Evolutionary conservation across 2,888 invertebrate genomes (phyloP), one percentile per base, ranked within the genome.

Genomic region (Pegoplata infirma): DNA sequence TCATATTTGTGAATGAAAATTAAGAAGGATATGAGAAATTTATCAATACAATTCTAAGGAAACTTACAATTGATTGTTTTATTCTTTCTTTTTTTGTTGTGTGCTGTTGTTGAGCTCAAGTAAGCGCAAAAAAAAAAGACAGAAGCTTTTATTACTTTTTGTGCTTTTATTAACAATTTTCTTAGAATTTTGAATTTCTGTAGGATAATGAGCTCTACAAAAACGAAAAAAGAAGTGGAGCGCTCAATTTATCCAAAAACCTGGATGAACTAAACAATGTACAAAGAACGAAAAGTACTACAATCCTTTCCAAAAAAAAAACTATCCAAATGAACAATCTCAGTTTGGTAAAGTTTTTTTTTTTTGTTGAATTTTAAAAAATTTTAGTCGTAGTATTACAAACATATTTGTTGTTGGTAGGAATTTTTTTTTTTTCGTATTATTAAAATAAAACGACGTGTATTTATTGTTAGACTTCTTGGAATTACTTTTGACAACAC

Each of bases 381-480:
- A n/a, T n/a, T 55, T 40, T 75, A 61, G 53, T 75, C 63, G 63
- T 76, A 56, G 55, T n/a, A n/a, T n/a, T n/a, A n/a, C n/a, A n/a
- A n/a, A n/a, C n/a, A n/a, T n/a, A n/a, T n/a, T n/a, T n/a, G n/a
- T 76, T 56, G 51, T 51, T 21, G 67, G 63, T 69, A 61, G 51
- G n/a, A n/a, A n/a, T 68, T 75, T 47, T 68, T 63, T 75, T 79
- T 67, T 75, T 75, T 72, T 75, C n/a, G 58, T 64, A 69, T 68
- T 69, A 68, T 76, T 69, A 76, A 68, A 69, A 49, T 75, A 71
- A 79, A 72, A 71, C 79, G 66, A 71, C 79, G 66, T 72, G 75
- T 55, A 72, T 71, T 79, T 75, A 75, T 79, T 79, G 79, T 79
- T 75, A 75, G 79, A 75, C 79, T 79, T 79, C 79, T 79, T 72